Evolutionary conservation across 2,113 vertebrate genomes (phyloP).

Genomic region (Pituophis catenifer): DNA sequence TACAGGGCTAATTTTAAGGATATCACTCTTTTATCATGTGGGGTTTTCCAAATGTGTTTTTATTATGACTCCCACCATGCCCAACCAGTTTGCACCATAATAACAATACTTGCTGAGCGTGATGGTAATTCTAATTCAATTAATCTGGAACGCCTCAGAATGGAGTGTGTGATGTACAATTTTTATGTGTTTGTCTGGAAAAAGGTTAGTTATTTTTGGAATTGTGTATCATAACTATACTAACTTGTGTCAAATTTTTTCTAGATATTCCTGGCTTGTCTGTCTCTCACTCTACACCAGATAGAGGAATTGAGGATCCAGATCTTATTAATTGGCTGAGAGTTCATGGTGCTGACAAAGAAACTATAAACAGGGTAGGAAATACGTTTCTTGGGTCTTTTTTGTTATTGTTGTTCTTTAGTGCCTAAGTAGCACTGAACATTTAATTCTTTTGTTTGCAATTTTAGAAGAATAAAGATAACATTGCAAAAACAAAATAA

Average conservation of each 20-base stretch:
- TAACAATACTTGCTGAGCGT: background rate
- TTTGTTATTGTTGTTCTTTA: background rate
- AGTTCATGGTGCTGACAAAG: constrained; percentile 82
- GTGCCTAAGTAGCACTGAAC: background rate
- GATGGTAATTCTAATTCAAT: background rate
- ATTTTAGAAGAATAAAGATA: background rate
- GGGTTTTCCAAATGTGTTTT: background rate
- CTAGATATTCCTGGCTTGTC: constrained; percentile 74
- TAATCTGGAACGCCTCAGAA: background rate
- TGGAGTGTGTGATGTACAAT: background rate
- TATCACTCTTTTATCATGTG: background rate
- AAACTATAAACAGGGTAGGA: constrained; percentile 85
- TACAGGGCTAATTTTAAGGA: background rate
- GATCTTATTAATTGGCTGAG: constrained; percentile 85
- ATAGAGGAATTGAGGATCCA: constrained; percentile 66
- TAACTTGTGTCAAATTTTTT: constrained; percentile 29
- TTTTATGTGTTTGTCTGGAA: background rate
- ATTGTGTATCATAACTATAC: constrained; percentile 11
- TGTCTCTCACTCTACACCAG: constrained; percentile 49
- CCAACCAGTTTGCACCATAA: background rate
- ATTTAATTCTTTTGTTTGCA: background rate
- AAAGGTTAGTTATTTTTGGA: background rate
- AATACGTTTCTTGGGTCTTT: background rate
- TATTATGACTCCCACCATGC: background rate
- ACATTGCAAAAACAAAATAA: background rate